Conservation (phyloP, 2,888 invertebrate genomes). For the Amblyjoppa fuscipennis region DNA sequence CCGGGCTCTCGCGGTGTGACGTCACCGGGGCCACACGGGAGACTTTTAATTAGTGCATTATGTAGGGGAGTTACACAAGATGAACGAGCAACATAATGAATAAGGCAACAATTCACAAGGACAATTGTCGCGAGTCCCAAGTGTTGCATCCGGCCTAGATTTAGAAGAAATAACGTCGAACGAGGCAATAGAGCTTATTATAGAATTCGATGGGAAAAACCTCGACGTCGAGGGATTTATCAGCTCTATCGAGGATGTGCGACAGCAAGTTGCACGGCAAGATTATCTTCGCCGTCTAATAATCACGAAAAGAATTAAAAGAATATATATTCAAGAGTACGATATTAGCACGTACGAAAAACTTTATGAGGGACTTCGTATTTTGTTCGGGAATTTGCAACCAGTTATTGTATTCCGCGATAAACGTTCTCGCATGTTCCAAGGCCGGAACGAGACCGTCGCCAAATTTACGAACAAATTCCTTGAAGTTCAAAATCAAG, state of each 20-base stretch:
- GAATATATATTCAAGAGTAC: slow-evolving; percentile 27
- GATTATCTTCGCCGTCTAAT: slow-evolving; percentile 7
- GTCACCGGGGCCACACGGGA: too few relatives aligned
- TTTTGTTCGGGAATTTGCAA: slow-evolving; percentile 30
- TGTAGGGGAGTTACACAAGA: not conserved
- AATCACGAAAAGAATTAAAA: slow-evolving; percentile 13
- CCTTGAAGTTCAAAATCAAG: slow-evolving; percentile 24
- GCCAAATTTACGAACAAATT: slow-evolving; percentile 38
- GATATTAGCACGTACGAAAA: not conserved
- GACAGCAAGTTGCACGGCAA: slow-evolving; percentile 9
- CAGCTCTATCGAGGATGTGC: slow-evolving; percentile 3
- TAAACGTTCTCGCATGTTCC: slow-evolving; percentile 10
- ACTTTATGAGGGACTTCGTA: slow-evolving; percentile 1
- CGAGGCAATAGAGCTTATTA: slow-evolving; percentile 17
- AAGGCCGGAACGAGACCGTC: slow-evolving; percentile 16
- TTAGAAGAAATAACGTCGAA: slow-evolving; percentile 5
- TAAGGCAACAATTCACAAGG: not conserved
- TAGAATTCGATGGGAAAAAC: slow-evolving; percentile 32
- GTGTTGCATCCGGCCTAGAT: not conserved
- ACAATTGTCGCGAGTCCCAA: not conserved
- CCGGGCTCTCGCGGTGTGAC: too few relatives aligned
- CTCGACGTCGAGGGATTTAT: slow-evolving; percentile 34
- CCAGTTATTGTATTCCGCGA: slow-evolving; percentile 15
- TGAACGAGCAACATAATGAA: not conserved
- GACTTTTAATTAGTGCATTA: too few relatives aligned